These are phyloP conservation scores for silkworm (Bombyx mori) DNA, from an alignment of 1,140 invertebrate genomes.

Conservation along the genomic window ASM3026992v2 NC_085128.1:9184001-9184500, in stretches of 20 bases:
- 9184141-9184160: constrained; percentile 25
- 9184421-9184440: constrained; percentile 1
- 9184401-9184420: not conserved
- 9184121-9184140: constrained; percentile 46
- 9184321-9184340: constrained; percentile 1
- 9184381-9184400: too few species aligned
- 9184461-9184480: constrained; percentile 76
- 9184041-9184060: constrained; percentile 70
- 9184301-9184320: not conserved
- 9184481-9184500: constrained; percentile 74
- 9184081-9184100: constrained; percentile 53
- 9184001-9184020: constrained; percentile 47
- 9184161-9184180: constrained; percentile 25
- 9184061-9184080: constrained; percentile 60
- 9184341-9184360: not conserved
- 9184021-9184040: constrained; percentile 67
- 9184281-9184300: constrained; percentile 5
- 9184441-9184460: constrained; percentile 72
- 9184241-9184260: constrained; percentile 68
- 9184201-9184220: constrained; percentile 46
- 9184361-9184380: too few species aligned
- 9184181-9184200: constrained; percentile 33
- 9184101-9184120: constrained; percentile 39
- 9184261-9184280: constrained; percentile 71
- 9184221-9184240: constrained; percentile 69